Conservation (phyloP, 1,140 invertebrate genomes). For the Nomia melanderi region DNA sequence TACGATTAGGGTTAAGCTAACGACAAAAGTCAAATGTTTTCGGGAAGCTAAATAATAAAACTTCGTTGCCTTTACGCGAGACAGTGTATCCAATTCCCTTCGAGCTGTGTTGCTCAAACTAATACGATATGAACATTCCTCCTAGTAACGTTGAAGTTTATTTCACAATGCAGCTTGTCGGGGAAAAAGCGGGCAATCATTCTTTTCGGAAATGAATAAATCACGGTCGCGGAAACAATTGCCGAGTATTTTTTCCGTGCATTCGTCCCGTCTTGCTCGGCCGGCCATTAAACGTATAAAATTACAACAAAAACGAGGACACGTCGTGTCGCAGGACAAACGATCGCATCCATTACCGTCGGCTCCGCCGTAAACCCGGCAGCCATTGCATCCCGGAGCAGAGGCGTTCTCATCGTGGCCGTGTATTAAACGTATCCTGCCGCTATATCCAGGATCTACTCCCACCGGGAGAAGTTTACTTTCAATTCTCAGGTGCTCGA, state of each 20-base stretch:
- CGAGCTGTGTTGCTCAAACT: no score
- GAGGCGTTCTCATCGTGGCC: neutral
- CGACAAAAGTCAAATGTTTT: no score
- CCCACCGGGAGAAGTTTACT: slow-evolving; percentile 52
- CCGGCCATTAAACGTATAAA: slow-evolving; percentile 51
- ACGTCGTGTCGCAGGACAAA: slow-evolving; percentile 53
- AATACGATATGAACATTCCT: no score
- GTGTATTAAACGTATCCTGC: slow-evolving; percentile 53
- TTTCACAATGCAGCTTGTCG: no score
- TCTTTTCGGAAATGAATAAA: slow-evolving; percentile 43
- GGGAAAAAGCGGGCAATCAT: neutral
- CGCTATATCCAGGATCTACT: slow-evolving; percentile 44
- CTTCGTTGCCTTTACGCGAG: no score
- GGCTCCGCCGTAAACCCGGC: slow-evolving; percentile 48
- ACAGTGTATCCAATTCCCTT: no score
- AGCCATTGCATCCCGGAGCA: slow-evolving; percentile 23
- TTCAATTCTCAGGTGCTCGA: slow-evolving; percentile 62
- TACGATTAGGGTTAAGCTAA: no score
- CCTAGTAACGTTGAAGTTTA: no score
- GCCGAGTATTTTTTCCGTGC: slow-evolving; percentile 23
- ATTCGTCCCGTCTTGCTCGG: neutral
- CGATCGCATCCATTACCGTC: slow-evolving; percentile 59
- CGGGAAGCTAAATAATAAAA: no score
- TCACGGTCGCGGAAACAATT: slow-evolving; percentile 34
- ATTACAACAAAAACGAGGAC: slow-evolving; percentile 56